A percentile compares a stretch with the other conserved stretches of the same genome.
Evolutionary conservation across 2,797 vertebrate species (phyloP).

Genomic region (Myripristis jacobus): DNA sequence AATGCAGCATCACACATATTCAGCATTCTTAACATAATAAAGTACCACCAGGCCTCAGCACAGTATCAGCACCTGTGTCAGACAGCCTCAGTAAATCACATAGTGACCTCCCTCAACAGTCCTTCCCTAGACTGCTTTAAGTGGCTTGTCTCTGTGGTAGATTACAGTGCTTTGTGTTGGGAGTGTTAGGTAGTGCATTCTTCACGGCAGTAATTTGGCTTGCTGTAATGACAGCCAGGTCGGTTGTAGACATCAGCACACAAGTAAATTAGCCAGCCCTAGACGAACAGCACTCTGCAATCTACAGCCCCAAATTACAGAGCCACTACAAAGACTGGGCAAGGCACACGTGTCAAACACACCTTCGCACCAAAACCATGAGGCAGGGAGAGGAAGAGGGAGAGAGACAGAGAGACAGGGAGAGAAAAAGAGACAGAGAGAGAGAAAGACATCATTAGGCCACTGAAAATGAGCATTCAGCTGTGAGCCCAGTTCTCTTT

Average conservation of each 20-base stretch:
- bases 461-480: background rate
- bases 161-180: constrained; percentile 45
- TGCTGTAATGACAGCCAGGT: constrained; percentile 43
- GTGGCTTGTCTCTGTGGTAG: constrained; percentile 3
- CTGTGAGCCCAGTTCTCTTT: background rate
- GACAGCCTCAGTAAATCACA: constrained; percentile 30
- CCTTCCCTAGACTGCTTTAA: constrained; percentile 13
- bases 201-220: constrained; percentile 50
- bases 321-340: constrained; percentile 34
- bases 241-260: constrained; percentile 38
- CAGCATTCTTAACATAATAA: background rate
- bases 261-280: constrained; percentile 42
- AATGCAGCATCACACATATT: background rate
- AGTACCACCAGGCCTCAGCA: background rate
- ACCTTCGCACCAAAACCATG: constrained; percentile 24
- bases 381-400: background rate
- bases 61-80: constrained; percentile 9
- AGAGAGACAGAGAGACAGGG: background rate
- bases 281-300: constrained; percentile 48
- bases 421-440: background rate
- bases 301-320: constrained; percentile 59
- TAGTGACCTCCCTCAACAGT: constrained; percentile 29
- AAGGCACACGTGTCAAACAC: constrained; percentile 37
- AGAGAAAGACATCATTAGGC: background rate
- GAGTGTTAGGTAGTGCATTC: constrained; percentile 41